Evolutionary conservation across 2,113 vertebrate species (phyloP).

Genomic region (Illadopsis cleaveri): DNA sequence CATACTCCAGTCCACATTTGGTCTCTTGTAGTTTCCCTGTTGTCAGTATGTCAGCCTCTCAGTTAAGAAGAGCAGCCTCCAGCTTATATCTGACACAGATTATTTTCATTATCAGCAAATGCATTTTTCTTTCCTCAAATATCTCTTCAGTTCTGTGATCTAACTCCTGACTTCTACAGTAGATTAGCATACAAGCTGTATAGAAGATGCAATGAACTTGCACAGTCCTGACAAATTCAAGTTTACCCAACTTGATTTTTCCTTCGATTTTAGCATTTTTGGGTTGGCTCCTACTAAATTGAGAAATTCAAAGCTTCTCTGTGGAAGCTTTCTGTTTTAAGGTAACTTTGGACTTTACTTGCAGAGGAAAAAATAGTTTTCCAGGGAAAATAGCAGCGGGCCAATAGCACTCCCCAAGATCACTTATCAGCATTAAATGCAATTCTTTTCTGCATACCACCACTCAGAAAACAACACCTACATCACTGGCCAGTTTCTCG

Average conservation of each 20-base stretch:
- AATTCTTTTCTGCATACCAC: background rate
- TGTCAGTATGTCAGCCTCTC: background rate
- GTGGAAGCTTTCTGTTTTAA: background rate
- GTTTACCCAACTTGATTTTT: background rate
- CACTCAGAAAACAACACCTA: constrained; percentile 76
- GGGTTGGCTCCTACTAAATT: background rate
- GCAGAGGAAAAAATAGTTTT: background rate
- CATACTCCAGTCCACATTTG: background rate
- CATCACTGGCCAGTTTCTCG: constrained; percentile 97
- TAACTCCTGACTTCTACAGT: background rate
- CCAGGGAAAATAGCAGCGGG: background rate
- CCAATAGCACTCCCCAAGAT: background rate
- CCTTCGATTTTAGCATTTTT: background rate
- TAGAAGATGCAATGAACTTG: background rate
- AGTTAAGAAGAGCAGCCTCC: background rate
- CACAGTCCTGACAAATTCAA: background rate
- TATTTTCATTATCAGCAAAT: background rate
- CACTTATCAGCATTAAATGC: background rate
- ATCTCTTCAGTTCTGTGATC: background rate
- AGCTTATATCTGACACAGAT: background rate
- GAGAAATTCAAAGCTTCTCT: background rate
- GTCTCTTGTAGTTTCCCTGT: background rate
- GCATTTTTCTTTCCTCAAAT: background rate
- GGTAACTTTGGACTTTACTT: background rate
- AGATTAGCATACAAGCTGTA: background rate